Percentiles rank a stretch among this genome's conserved stretches.
Evolutionary conservation across 2,113 vertebrate genomes (phyloP).

Genomic region (Axis porcinus): DNA sequence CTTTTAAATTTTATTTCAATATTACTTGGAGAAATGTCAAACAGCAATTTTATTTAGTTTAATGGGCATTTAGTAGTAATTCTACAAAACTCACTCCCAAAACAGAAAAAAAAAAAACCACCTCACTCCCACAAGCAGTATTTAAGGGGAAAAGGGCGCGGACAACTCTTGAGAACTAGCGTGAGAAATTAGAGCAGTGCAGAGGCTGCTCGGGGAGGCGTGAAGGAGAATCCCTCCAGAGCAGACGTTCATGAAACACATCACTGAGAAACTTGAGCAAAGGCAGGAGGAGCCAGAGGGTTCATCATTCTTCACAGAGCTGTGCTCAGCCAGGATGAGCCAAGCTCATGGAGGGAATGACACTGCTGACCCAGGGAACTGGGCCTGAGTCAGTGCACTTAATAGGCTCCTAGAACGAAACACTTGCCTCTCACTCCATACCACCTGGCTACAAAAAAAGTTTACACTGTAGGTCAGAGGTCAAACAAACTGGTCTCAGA

Average conservation of each 20-base stretch:
- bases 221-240: neutral
- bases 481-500: neutral
- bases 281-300: neutral
- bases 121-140: neutral
- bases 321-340: neutral
- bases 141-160: neutral
- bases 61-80: neutral
- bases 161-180: neutral
- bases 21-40: conserved; percentile 20
- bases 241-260: neutral
- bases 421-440: neutral
- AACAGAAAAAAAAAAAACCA: neutral
- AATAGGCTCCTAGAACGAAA: neutral
- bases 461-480: neutral
- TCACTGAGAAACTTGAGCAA: neutral
- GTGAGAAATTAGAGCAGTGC: neutral
- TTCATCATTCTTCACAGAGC: neutral
- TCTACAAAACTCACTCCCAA: neutral
- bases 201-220: too few species aligned
- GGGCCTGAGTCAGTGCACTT: neutral
- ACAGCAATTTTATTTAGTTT: conserved; percentile 20
- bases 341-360: neutral
- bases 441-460: neutral
- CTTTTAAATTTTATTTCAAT: conserved; percentile 21
- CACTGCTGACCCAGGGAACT: neutral